A percentile compares a stretch with the other conserved stretches of the same genome.
Evolutionary conservation across 2,113 vertebrate species (phyloP).

Genomic region (Muscicapa adusta): DNA sequence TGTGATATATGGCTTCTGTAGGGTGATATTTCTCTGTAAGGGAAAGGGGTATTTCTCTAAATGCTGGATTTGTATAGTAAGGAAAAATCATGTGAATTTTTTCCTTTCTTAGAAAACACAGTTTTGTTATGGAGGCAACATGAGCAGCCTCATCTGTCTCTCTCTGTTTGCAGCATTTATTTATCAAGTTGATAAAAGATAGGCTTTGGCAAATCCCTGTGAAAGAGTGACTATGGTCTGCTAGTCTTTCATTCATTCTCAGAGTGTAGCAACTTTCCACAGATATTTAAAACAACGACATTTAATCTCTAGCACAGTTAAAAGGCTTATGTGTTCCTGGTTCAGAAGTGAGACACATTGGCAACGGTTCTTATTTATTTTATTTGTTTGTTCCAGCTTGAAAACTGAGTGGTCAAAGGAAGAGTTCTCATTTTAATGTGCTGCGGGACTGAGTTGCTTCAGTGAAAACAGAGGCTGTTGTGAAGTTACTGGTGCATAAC

Average conservation of each 20-base stretch:
- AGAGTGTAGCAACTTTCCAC: not conserved
- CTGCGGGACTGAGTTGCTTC: not conserved
- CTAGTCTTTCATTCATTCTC: not conserved
- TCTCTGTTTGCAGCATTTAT: constrained; percentile 1
- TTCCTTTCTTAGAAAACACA: not conserved
- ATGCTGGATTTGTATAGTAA: constrained; percentile 20
- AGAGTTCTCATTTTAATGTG: constrained; percentile 23
- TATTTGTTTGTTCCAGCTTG: not conserved
- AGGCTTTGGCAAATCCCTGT: not conserved
- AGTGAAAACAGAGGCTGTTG: not conserved
- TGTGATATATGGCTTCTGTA: not conserved
- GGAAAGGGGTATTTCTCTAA: constrained; percentile 21
- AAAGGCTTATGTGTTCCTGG: not conserved
- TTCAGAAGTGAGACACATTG: not conserved
- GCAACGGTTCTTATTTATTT: not conserved
- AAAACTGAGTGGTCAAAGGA: not conserved
- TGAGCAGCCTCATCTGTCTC: constrained; percentile 5
- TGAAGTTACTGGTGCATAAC: not conserved
- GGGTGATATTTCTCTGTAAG: not conserved
- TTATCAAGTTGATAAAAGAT: constrained; percentile 6
- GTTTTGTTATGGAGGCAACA: not conserved
- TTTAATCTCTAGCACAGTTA: constrained; percentile 8
- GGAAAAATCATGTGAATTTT: not conserved
- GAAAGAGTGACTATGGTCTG: not conserved
- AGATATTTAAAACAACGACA: not conserved